Conservation (phyloP, 2,113 vertebrate genomes). For the Ploceus nigricollis region DNA sequence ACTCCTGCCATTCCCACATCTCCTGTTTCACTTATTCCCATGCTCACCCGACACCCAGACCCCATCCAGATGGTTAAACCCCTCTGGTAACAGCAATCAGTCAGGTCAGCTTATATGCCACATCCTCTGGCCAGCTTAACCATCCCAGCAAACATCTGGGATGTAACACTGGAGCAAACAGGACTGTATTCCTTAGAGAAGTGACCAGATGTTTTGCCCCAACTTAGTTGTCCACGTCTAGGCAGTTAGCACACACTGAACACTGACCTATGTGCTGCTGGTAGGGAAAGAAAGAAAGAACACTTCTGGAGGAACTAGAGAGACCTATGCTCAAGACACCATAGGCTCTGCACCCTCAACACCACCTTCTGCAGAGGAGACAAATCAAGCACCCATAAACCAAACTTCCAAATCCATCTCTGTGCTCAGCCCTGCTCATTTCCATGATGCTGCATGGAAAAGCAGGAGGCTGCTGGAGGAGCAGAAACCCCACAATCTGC, state of each 20-base stretch:
- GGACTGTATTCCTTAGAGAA: neutral
- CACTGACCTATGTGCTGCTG: neutral
- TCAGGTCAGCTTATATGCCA: neutral
- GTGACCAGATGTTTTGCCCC: neutral
- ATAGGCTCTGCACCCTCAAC: neutral
- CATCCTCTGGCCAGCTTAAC: neutral
- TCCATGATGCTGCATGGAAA: neutral
- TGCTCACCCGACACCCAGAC: neutral
- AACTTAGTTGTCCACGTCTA: neutral
- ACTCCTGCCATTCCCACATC: neutral
- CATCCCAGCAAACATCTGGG: neutral
- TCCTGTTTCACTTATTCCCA: neutral
- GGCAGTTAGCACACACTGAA: neutral
- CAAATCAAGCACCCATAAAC: neutral
- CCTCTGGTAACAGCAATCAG: neutral
- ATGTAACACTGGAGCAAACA: neutral
- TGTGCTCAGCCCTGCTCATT: neutral
- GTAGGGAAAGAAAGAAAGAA: neutral
- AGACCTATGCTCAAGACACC: neutral
- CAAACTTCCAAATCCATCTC: neutral
- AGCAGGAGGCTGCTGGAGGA: neutral
- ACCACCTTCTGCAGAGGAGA: neutral
- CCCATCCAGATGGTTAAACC: neutral
- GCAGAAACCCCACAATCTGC: accelerated
- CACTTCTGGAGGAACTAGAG: neutral